Percentiles rank a stretch among this genome's conserved stretches.
phyloP scores from a whole-genome alignment of 2,797 vertebrate genomes.

The Streptopelia turtur region DNA sequence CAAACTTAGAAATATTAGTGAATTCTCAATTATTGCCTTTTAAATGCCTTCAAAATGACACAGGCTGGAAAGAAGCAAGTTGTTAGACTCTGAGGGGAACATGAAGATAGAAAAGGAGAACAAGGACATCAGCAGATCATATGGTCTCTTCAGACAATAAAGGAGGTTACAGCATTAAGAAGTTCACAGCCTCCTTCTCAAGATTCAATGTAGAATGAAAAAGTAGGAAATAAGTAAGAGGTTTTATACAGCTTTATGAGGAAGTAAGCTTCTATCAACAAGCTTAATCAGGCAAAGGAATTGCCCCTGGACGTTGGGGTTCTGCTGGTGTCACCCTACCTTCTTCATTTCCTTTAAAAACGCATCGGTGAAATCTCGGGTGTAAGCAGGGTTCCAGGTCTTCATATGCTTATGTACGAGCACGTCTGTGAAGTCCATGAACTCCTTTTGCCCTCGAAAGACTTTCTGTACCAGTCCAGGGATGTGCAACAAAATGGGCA shows the following conservation, averaged over 20 bases:
- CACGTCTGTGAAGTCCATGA: slow-evolving; percentile 12
- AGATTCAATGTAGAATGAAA: not conserved
- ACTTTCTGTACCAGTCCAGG: slow-evolving; percentile 41
- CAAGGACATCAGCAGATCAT: not conserved
- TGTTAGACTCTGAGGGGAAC: not conserved
- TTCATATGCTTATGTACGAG: slow-evolving; percentile 43
- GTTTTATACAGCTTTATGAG: not conserved
- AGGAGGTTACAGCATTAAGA: not conserved
- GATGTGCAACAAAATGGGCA: slow-evolving; percentile 40
- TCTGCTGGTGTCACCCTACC: slow-evolving; percentile 26
- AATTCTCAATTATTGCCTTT: too few relatives aligned
- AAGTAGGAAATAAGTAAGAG: not conserved
- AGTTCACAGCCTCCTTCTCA: not conserved
- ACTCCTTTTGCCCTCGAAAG: not conserved
- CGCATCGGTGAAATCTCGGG: slow-evolving; percentile 44
- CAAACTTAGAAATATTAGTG: too few relatives aligned
- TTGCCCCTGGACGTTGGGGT: not conserved
- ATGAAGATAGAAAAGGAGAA: not conserved
- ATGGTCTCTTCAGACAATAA: not conserved
- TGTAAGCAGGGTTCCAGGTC: slow-evolving; percentile 17
- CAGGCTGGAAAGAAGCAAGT: not conserved
- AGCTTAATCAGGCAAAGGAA: not conserved
- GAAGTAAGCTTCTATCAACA: not conserved
- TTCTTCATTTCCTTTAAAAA: slow-evolving; percentile 72
- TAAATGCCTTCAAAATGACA: too few relatives aligned